A percentile compares a stretch with the other conserved stretches of the same genome.
Conservation (phyloP, 2,797 vertebrate genomes). For the Antrozous pallidus region DNA sequence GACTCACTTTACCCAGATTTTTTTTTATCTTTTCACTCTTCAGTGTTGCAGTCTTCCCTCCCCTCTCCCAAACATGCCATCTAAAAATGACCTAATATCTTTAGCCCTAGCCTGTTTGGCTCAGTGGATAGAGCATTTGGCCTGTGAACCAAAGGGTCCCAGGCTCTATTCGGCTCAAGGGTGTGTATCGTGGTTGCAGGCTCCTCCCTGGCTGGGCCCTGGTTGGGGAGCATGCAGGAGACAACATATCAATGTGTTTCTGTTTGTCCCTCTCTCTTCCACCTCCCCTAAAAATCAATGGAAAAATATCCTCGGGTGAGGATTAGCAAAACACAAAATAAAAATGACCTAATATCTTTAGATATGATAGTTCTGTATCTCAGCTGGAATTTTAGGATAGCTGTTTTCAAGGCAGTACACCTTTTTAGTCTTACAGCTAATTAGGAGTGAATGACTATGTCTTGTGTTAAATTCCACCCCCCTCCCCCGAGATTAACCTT, state of each 20-base stretch:
- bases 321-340: not conserved
- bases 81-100: conserved; percentile 27
- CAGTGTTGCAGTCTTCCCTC: not conserved
- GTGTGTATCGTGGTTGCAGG: too few species aligned
- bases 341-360: conserved; percentile 32
- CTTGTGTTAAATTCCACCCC: not conserved
- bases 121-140: too few species aligned
- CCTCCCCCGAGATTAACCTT: not conserved
- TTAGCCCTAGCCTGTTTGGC: not conserved
- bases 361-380: conserved; percentile 17
- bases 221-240: too few species aligned
- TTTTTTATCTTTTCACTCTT: conserved; percentile 21
- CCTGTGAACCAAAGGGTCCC: too few species aligned
- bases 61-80: not conserved
- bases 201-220: too few species aligned
- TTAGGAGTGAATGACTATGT: not conserved
- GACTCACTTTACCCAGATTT: not conserved
- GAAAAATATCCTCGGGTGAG: too few species aligned
- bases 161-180: too few species aligned
- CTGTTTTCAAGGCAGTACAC: not conserved
- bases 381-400: conserved; percentile 5
- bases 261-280: too few species aligned
- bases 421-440: conserved; percentile 42
- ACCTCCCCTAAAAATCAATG: too few species aligned
- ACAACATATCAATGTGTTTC: too few species aligned